Conservation (phyloP, 1,140 invertebrate genomes). For the Papilio polyxenes region DNA sequence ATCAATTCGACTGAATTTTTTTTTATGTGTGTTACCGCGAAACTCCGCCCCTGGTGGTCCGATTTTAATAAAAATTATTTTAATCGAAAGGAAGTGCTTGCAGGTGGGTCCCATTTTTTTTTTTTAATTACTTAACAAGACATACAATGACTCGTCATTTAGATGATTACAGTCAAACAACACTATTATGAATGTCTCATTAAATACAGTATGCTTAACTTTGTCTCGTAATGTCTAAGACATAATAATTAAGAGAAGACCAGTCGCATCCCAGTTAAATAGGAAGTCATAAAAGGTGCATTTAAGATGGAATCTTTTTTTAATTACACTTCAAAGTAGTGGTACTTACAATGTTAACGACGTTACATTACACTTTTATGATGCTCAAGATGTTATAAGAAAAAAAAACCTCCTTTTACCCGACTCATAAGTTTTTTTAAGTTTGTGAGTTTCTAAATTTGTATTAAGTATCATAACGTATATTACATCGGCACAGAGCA, state of each 20-base stretch:
- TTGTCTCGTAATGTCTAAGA: neutral
- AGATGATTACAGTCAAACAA: neutral
- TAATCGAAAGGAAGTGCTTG: too few relatives aligned
- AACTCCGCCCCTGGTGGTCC: too few relatives aligned
- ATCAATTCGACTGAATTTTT: too few relatives aligned
- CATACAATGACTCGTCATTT: neutral
- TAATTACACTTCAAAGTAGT: constrained; percentile 27
- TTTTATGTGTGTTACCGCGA: too few relatives aligned
- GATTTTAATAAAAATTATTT: too few relatives aligned
- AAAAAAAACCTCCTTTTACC: neutral
- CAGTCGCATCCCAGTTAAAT: constrained; percentile 5
- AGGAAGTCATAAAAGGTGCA: constrained; percentile 31
- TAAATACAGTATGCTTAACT: neutral
- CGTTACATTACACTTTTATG: constrained; percentile 1
- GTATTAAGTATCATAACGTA: too few relatives aligned
- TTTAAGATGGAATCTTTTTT: constrained; percentile 20
- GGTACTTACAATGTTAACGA: constrained; percentile 9
- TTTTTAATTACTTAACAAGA: too few relatives aligned
- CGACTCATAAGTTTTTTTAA: neutral
- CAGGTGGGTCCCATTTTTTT: too few relatives aligned
- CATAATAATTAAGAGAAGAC: constrained; percentile 20
- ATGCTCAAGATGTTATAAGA: neutral
- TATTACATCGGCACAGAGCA: too few relatives aligned
- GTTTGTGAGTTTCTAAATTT: too few relatives aligned
- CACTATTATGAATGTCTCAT: neutral